Conservation (phyloP, 2,888 invertebrate species). For the Gnatocerus cornutus region DNA sequence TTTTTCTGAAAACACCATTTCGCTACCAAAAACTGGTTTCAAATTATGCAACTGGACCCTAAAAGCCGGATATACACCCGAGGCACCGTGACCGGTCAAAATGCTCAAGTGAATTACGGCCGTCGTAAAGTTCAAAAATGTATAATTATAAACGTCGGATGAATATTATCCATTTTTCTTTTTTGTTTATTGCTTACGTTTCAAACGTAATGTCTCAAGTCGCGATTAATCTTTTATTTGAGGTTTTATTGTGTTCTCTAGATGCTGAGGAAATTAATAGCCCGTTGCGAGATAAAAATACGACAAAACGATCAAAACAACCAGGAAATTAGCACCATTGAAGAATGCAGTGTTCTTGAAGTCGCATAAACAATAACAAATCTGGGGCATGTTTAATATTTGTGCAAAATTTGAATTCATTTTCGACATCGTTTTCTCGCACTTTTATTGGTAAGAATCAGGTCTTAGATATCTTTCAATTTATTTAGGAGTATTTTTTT, state of each 20-base stretch:
- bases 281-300: neutral
- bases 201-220: neutral
- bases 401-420: too few relatives aligned
- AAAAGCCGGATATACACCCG: conserved; percentile 18
- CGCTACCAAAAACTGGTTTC: conserved; percentile 9
- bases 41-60: conserved; percentile 21
- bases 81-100: conserved; percentile 7
- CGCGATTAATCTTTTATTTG: conserved; percentile 2
- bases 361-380: too few relatives aligned
- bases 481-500: too few relatives aligned
- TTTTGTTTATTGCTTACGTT: conserved; percentile 9
- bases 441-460: too few relatives aligned
- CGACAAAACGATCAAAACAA: neutral
- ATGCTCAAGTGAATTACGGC: neutral
- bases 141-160: conserved; percentile 1
- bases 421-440: too few relatives aligned
- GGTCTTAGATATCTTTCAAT: too few relatives aligned
- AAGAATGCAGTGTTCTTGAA: too few relatives aligned
- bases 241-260: conserved; percentile 5
- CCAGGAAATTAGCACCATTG: neutral
- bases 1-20: conserved; percentile 8
- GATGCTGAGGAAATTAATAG: neutral
- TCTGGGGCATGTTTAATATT: too few relatives aligned
- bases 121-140: conserved; percentile 5
- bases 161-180: conserved; percentile 7